Conservation (phyloP, 2,797 vertebrate genomes). For the Geotrypetes seraphini region DNA sequence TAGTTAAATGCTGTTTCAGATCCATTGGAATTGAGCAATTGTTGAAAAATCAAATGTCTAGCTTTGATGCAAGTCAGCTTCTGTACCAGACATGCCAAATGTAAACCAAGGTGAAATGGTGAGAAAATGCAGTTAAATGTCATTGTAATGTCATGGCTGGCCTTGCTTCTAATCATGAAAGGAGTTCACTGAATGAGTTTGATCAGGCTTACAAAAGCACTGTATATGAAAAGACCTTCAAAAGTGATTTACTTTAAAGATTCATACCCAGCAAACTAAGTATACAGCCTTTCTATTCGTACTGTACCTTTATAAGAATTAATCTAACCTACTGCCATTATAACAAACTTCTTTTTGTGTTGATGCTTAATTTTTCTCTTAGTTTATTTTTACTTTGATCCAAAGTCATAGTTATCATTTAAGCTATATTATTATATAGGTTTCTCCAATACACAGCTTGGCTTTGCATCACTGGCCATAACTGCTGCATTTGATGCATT, state of each 20-base stretch:
- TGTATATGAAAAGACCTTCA: slow-evolving; percentile 2
- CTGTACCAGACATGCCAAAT: slow-evolving; percentile 3
- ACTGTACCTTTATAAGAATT: slow-evolving; percentile 5
- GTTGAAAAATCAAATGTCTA: slow-evolving; percentile 13
- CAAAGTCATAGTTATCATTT: no score
- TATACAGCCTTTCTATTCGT: not conserved
- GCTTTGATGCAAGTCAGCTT: slow-evolving; percentile 12
- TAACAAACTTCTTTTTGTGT: not conserved
- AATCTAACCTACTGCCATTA: slow-evolving; percentile 2
- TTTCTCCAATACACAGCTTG: no score
- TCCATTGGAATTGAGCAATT: slow-evolving; percentile 10
- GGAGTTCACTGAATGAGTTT: slow-evolving; percentile 8
- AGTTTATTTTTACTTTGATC: no score
- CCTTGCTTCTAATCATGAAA: slow-evolving; percentile 11
- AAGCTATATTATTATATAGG: no score
- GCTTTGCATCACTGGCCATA: no score
- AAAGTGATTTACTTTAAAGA: slow-evolving; percentile 2
- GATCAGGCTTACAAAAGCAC: not conserved
- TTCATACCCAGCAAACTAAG: not conserved
- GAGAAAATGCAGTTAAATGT: slow-evolving; percentile 16
- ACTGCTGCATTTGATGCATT: no score
- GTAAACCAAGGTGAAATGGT: slow-evolving; percentile 16
- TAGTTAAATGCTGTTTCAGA: slow-evolving; percentile 6
- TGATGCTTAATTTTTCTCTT: no score
- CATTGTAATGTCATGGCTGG: slow-evolving; percentile 9